Percentiles rank a stretch among this genome's conserved stretches.
These are phyloP conservation scores for Hipposideros armiger DNA, from an alignment of 2,113 vertebrate species.

Conservation along the genomic window DNA sequence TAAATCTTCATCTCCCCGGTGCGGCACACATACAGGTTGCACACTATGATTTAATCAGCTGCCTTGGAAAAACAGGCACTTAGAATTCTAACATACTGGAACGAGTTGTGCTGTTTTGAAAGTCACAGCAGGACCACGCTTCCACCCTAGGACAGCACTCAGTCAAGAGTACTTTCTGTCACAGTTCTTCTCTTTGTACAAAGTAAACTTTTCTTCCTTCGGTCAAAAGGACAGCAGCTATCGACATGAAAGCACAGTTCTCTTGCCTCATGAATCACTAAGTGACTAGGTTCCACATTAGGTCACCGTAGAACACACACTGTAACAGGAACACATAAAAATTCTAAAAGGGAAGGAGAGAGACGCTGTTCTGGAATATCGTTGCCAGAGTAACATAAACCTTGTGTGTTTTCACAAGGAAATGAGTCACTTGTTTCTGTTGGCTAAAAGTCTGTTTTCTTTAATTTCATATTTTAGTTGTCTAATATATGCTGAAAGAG, in stretches of 20 bases:
- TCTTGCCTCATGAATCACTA: slow-evolving; percentile 84
- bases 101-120: slow-evolving; percentile 21
- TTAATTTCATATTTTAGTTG: slow-evolving; percentile 92
- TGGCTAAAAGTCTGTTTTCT: slow-evolving; percentile 90
- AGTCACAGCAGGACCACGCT: slow-evolving; percentile 32
- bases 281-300: slow-evolving; percentile 88
- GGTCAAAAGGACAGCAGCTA: slow-evolving; percentile 73
- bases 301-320: slow-evolving; percentile 88
- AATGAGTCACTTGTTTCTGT: slow-evolving; percentile 93
- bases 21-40: slow-evolving; percentile 46
- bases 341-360: slow-evolving; percentile 84
- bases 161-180: slow-evolving; percentile 60
- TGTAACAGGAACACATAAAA: slow-evolving; percentile 87
- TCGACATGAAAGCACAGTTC: slow-evolving; percentile 82
- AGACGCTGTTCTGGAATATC: slow-evolving; percentile 87
- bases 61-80: slow-evolving; percentile 64
- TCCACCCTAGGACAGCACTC: neutral
- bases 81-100: slow-evolving; percentile 65
- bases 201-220: slow-evolving; percentile 77
- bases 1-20: slow-evolving; percentile 56
- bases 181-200: slow-evolving; percentile 56
- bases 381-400: slow-evolving; percentile 91
- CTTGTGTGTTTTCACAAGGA: slow-evolving; percentile 91
- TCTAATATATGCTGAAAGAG: slow-evolving; percentile 89
- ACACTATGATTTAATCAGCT: slow-evolving; percentile 70